Percentiles rank a stretch among this genome's conserved stretches.
phyloP scores from a whole-genome alignment of 1,140 invertebrate genomes.

The Heliothis virescens region DNA sequence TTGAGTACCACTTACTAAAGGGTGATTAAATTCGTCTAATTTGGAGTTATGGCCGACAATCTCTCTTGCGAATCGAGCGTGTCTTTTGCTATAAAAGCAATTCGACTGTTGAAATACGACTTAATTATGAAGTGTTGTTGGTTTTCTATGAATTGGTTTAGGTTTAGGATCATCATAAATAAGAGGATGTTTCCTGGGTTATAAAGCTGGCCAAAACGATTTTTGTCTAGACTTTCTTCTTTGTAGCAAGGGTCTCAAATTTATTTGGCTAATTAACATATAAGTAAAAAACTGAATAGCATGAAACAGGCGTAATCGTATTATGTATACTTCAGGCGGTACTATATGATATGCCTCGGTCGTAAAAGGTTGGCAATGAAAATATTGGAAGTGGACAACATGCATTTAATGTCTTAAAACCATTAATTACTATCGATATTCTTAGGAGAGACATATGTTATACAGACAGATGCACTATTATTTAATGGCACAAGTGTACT shows the following conservation, averaged over 20 bases:
- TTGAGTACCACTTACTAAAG: constrained; percentile 15
- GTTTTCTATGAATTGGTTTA: too few species aligned
- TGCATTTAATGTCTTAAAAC: neutral
- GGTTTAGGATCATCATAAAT: too few species aligned
- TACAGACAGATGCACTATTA: neutral
- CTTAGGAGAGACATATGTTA: neutral
- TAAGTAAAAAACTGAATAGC: too few species aligned
- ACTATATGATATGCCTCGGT: too few species aligned
- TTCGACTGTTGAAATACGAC: neutral
- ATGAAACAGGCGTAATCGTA: too few species aligned
- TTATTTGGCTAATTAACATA: too few species aligned
- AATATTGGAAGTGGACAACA: neutral
- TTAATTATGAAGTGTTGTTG: neutral
- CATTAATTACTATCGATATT: neutral
- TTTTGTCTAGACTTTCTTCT: too few species aligned
- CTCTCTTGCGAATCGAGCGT: neutral
- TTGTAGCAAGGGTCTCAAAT: too few species aligned
- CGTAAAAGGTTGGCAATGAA: too few species aligned
- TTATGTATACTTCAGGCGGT: too few species aligned
- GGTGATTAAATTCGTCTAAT: constrained; percentile 4
- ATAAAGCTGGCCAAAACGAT: too few species aligned
- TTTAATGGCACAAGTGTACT: neutral
- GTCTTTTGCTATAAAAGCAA: neutral
- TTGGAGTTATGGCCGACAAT: constrained; percentile 8
- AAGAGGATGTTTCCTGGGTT: too few species aligned